phyloP scores from a whole-genome alignment of 1,140 invertebrate species.

The Vanessa tameamea region DNA sequence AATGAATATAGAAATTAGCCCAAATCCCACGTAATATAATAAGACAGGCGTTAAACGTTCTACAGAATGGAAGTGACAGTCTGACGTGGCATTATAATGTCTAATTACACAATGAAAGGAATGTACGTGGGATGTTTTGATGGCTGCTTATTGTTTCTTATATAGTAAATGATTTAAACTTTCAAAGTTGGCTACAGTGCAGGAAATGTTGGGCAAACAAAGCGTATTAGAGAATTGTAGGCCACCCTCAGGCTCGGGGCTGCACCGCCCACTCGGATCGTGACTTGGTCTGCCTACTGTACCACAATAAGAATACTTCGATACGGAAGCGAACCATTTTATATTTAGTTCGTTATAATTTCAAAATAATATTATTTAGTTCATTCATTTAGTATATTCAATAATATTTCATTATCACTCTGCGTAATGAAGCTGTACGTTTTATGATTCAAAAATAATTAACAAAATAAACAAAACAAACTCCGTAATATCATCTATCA shows the following conservation, averaged over 20 bases:
- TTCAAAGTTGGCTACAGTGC: conserved; percentile 48
- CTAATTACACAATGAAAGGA: conserved; percentile 35
- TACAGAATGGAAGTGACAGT: conserved; percentile 36
- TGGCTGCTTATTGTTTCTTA: conserved; percentile 19
- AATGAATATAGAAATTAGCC: conserved; percentile 31
- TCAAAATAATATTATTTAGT: conserved; percentile 8
- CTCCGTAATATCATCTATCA: conserved; percentile 8
- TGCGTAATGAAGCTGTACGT: too few relatives aligned
- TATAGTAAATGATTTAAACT: conserved; percentile 33
- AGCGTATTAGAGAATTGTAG: conserved; percentile 67
- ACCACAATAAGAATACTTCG: conserved; percentile 42
- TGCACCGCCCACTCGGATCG: conserved; percentile 59
- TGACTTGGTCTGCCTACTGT: conserved; percentile 66
- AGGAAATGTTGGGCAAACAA: conserved; percentile 69
- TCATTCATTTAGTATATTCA: neutral
- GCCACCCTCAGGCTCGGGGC: conserved; percentile 63
- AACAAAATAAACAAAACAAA: neutral
- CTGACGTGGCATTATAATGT: conserved; percentile 27
- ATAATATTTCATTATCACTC: neutral
- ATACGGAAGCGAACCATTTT: conserved; percentile 30
- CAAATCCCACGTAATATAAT: conserved; percentile 30
- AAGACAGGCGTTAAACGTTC: conserved; percentile 35
- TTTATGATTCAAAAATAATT: neutral
- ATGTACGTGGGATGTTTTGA: conserved; percentile 29
- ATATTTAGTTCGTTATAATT: conserved; percentile 18